A percentile compares a stretch with the other conserved stretches of the same genome.
These are phyloP conservation scores for Tragelaphus oryx DNA, from an alignment of 2,797 vertebrate species.

Conservation along the genomic window DNA sequence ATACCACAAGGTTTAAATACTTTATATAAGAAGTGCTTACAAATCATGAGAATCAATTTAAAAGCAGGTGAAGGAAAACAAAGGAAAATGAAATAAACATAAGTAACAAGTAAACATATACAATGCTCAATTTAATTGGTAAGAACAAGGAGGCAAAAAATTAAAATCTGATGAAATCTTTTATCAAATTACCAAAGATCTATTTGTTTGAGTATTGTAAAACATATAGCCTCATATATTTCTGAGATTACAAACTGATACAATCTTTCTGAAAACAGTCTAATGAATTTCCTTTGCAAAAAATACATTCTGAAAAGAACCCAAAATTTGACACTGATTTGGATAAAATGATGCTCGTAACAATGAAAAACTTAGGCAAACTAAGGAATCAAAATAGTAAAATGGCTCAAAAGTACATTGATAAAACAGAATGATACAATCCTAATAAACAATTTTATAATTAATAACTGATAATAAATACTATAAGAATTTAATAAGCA, in stretches of 20 bases:
- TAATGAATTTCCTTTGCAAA: slow-evolving; percentile 5
- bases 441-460: background rate
- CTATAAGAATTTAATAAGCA: background rate
- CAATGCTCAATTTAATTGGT: background rate
- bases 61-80: background rate
- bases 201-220: background rate
- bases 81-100: background rate
- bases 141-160: background rate
- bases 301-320: background rate
- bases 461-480: background rate
- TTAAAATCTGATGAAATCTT: background rate
- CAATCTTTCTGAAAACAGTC: background rate
- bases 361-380: background rate
- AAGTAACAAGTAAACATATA: background rate
- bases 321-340: background rate
- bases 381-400: background rate
- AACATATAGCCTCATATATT: background rate
- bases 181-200: background rate
- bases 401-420: background rate
- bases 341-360: background rate
- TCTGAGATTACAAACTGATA: background rate
- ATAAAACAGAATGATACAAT: background rate
- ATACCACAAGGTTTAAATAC: background rate
- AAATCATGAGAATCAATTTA: background rate
- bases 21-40: background rate